These are phyloP conservation scores for Zaprionus obscuricornis DNA, from an alignment of 2,888 invertebrate genomes.

Conservation along the genomic window DNA sequence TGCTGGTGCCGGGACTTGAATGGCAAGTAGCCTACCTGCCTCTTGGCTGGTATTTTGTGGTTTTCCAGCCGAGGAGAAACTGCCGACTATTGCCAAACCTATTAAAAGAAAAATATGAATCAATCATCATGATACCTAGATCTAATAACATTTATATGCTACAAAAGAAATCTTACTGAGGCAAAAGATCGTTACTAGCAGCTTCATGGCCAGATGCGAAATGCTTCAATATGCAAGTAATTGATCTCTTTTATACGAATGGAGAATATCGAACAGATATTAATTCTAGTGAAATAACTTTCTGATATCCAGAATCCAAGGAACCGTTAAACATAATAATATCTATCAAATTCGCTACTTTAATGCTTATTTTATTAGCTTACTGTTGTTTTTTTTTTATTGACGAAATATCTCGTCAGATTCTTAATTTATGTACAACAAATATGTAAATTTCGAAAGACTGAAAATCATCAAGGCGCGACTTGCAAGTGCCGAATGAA, in stretches of 20 bases:
- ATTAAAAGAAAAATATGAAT: not conserved
- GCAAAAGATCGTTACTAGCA: slow-evolving; percentile 24
- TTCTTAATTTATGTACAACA: too few relatives aligned
- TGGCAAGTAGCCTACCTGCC: slow-evolving; percentile 13
- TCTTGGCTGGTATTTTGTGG: not conserved
- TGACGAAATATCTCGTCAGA: not conserved
- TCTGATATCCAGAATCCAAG: slow-evolving; percentile 9
- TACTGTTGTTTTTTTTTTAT: slow-evolving; percentile 22
- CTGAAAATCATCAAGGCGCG: slow-evolving; percentile 1
- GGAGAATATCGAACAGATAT: not conserved
- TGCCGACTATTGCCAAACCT: slow-evolving; percentile 26
- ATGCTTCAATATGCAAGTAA: slow-evolving; percentile 21
- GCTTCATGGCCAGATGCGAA: slow-evolving; percentile 26
- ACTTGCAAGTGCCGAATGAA: slow-evolving; percentile 10
- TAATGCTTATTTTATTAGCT: slow-evolving; percentile 27
- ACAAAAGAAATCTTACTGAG: slow-evolving; percentile 23
- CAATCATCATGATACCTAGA: too few relatives aligned
- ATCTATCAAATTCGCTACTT: slow-evolving; percentile 6
- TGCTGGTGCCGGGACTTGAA: slow-evolving; percentile 15
- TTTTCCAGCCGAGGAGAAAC: slow-evolving; percentile 8
- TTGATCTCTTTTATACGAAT: slow-evolving; percentile 43
- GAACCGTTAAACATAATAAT: slow-evolving; percentile 38
- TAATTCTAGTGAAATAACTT: slow-evolving; percentile 20
- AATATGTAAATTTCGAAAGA: slow-evolving; percentile 3
- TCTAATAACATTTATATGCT: too few relatives aligned